phyloP scores from a whole-genome alignment of 2,113 vertebrate species.

The Sylvilagus bachmani region DNA sequence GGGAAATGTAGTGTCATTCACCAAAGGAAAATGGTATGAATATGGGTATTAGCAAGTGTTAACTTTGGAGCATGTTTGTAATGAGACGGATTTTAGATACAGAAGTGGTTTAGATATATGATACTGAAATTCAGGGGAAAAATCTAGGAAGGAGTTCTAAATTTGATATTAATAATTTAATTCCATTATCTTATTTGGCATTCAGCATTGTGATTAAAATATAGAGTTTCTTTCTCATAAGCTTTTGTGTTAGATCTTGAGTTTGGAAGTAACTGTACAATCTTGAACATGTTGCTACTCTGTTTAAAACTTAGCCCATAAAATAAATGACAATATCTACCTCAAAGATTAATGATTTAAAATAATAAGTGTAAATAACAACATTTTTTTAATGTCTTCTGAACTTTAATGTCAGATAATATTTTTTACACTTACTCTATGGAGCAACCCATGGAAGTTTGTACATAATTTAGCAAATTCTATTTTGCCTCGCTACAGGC shows the following conservation, averaged over 20 bases:
- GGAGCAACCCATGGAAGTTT: neutral
- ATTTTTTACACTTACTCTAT: neutral
- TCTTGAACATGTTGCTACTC: neutral
- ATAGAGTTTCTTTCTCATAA: neutral
- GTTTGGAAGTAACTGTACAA: neutral
- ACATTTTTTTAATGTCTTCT: neutral
- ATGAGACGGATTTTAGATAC: neutral
- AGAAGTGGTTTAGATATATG: neutral
- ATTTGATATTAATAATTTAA: neutral
- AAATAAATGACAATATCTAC: neutral
- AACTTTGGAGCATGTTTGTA: neutral
- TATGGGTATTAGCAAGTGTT: neutral
- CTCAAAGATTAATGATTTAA: neutral
- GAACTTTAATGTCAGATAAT: neutral
- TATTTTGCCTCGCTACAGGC: neutral
- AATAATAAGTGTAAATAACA: neutral
- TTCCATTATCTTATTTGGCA: neutral
- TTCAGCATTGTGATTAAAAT: neutral
- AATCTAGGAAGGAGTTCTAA: neutral
- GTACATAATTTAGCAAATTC: slow-evolving; percentile 6
- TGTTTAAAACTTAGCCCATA: neutral
- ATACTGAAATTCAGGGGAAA: slow-evolving; percentile 5
- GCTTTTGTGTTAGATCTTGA: neutral
- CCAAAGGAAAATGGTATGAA: fast-evolving
- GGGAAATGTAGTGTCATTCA: fast-evolving